Percentiles rank a stretch among this genome's conserved stretches.
Evolutionary conservation across 1,140 invertebrate species (phyloP).

Genomic region (Caenorhabditis remanei): DNA sequence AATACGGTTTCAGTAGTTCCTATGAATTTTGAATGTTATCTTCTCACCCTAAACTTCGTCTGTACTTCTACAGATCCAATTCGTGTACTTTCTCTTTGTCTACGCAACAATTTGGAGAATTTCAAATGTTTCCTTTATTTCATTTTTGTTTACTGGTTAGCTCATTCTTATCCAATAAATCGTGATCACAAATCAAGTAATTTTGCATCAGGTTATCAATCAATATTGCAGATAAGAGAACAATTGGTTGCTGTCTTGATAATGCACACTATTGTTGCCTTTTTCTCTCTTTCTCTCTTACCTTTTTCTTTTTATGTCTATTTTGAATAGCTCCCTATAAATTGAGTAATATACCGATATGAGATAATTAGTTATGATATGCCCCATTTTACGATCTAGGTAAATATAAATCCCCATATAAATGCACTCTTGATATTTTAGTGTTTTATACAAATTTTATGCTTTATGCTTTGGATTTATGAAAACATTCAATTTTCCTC

Average conservation of each 20-base stretch:
- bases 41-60: neutral
- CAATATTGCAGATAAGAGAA: constrained; percentile 14
- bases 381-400: neutral
- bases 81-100: neutral
- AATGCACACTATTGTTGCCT: neutral
- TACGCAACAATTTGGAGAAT: constrained; percentile 14
- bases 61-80: neutral
- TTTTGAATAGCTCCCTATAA: no score
- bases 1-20: constrained; percentile 13
- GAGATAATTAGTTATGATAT: neutral
- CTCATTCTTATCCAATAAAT: constrained; percentile 23
- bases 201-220: constrained; percentile 35
- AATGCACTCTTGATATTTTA: neutral
- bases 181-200: neutral
- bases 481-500: neutral
- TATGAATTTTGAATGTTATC: neutral
- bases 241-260: neutral
- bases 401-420: neutral
- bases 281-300: neutral
- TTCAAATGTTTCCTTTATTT: neutral
- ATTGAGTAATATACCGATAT: neutral
- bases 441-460: no score
- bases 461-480: neutral
- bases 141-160: neutral
- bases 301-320: neutral